Percentiles rank a stretch among this genome's conserved stretches.
These are phyloP conservation scores for Ditylenchus weischeri DNA, from an alignment of 2,888 invertebrate genomes.

Conservation along the genomic window DNA sequence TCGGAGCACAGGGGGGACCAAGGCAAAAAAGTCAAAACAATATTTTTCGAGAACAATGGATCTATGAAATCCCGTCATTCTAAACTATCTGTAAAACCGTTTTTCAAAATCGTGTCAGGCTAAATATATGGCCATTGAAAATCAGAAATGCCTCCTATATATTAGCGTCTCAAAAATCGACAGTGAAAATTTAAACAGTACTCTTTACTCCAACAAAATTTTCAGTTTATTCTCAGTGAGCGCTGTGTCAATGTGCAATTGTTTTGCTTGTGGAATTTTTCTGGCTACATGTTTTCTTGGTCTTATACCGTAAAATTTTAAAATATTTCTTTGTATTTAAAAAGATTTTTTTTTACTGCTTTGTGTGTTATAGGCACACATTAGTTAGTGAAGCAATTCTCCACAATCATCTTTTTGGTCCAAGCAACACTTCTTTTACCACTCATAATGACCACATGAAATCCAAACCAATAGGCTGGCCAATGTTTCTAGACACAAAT, in stretches of 20 bases:
- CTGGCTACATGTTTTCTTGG: constrained; percentile 65
- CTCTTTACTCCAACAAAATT: background rate
- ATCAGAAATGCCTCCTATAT: too few species aligned
- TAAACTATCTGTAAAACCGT: too few species aligned
- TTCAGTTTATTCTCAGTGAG: background rate
- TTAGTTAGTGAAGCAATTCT: constrained; percentile 40
- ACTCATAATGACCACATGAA: constrained; percentile 6
- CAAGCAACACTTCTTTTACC: background rate
- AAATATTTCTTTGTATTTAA: too few species aligned
- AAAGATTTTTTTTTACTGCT: too few species aligned
- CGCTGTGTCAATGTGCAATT: constrained; percentile 55
- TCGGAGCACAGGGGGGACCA: too few species aligned
- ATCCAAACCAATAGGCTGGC: background rate
- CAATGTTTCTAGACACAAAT: constrained; percentile 36
- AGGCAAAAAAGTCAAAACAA: too few species aligned
- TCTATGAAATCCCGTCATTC: too few species aligned
- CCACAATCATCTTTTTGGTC: constrained; percentile 17
- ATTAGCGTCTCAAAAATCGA: too few species aligned
- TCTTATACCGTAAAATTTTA: constrained; percentile 50
- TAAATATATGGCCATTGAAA: too few species aligned
- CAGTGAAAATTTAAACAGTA: background rate
- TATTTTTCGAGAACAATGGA: too few species aligned
- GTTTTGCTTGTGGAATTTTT: constrained; percentile 67
- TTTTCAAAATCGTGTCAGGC: too few species aligned
- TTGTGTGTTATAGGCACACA: constrained; percentile 57